Evolutionary conservation across 2,797 vertebrate species (phyloP).

Genomic region (Rhinatrema bivittatum): DNA sequence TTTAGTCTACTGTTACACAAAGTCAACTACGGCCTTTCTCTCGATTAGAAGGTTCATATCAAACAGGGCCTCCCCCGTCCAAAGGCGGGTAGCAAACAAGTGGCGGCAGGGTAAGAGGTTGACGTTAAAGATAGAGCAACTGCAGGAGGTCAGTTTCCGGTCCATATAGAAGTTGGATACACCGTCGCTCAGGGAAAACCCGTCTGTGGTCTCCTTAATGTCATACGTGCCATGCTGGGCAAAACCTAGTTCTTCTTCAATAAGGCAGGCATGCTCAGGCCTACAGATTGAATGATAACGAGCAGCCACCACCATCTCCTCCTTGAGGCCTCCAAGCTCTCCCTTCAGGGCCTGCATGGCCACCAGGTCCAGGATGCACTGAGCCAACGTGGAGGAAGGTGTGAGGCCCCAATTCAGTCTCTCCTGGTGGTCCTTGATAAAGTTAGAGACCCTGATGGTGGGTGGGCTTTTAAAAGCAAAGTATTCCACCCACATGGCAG

Average conservation of each 20-base stretch:
- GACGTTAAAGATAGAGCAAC: not conserved
- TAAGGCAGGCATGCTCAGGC: not conserved
- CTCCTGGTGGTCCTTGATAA: constrained; percentile 2
- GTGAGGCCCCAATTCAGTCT: not conserved
- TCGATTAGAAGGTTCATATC: not conserved
- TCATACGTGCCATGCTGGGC: not conserved
- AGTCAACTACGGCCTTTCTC: not conserved
- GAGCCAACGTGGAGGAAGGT: not conserved
- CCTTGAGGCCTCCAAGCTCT: not conserved
- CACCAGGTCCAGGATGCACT: not conserved
- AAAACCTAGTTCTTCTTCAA: not conserved
- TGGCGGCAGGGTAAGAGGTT: not conserved
- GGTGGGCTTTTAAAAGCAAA: too few relatives aligned
- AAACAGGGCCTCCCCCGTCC: not conserved
- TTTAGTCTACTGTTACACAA: too few relatives aligned
- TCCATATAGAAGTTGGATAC: not conserved
- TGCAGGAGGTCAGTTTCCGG: not conserved
- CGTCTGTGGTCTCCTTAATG: not conserved
- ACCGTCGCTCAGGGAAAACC: not conserved
- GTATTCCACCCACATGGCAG: constrained; percentile 33
- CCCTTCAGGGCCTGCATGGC: not conserved
- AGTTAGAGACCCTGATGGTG: too few relatives aligned
- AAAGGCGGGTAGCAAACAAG: not conserved
- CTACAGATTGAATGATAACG: not conserved
- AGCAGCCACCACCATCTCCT: not conserved